A percentile compares a stretch with the other conserved stretches of the same genome.
phyloP scores from a whole-genome alignment of 2,113 vertebrate genomes.

The Paradisaea rubra region DNA sequence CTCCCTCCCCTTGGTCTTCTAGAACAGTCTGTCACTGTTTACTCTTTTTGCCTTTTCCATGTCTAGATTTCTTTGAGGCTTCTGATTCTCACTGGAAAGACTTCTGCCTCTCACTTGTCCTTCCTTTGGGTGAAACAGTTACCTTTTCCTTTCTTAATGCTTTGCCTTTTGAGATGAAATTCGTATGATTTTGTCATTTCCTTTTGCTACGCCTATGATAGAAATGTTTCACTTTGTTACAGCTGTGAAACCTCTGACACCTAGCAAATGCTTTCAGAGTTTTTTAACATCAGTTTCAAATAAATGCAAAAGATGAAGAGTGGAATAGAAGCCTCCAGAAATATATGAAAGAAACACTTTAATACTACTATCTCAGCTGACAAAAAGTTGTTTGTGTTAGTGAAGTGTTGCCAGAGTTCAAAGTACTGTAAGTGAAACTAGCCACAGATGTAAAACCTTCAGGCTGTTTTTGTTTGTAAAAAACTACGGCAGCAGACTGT shows the following conservation, averaged over 20 bases:
- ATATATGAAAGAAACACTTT: not conserved
- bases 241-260: not conserved
- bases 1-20: not conserved
- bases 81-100: not conserved
- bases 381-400: not conserved
- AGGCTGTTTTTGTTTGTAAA: not conserved
- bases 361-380: not conserved
- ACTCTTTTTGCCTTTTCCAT: not conserved
- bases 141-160: not conserved
- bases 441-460: not conserved
- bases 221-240: not conserved
- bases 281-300: not conserved
- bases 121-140: not conserved
- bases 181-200: not conserved
- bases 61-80: not conserved
- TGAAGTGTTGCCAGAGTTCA: not conserved
- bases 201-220: not conserved
- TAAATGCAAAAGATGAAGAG: not conserved
- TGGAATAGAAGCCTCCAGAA: not conserved
- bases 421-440: not conserved
- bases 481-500: not conserved
- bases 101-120: fast-evolving
- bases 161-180: not conserved
- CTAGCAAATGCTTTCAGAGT: not conserved
- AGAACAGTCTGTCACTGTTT: not conserved